phyloP scores from a whole-genome alignment of 2,888 invertebrate species.

The Zelleria hepariella region DNA sequence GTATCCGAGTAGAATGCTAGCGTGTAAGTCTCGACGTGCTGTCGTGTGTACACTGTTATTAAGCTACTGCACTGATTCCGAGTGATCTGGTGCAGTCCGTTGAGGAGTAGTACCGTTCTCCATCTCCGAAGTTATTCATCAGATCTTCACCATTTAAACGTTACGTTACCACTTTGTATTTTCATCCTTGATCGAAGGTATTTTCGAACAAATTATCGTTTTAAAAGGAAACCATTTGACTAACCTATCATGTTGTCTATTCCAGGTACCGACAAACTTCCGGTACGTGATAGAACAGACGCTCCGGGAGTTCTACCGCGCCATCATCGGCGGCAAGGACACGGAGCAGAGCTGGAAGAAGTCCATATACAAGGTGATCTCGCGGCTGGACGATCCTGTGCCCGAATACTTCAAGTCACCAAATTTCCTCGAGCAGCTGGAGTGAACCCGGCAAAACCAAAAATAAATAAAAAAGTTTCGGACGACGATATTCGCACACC shows the following conservation, averaged over 20 bases:
- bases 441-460: conserved; percentile 72
- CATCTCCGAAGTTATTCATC: too few relatives aligned
- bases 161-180: too few relatives aligned
- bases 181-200: too few relatives aligned
- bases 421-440: conserved; percentile 98
- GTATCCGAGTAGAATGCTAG: too few relatives aligned
- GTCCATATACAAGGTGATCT: conserved; percentile 99
- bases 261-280: conserved; percentile 97
- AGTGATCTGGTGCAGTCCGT: too few relatives aligned
- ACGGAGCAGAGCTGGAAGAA: conserved; percentile 99
- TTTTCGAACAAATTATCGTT: too few relatives aligned
- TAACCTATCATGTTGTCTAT: conserved; percentile 11
- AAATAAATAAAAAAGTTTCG: conserved; percentile 20
- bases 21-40: too few relatives aligned
- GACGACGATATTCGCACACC: conserved; percentile 55
- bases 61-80: too few relatives aligned
- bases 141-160: too few relatives aligned
- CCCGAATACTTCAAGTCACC: conserved; percentile 99
- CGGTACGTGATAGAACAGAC: conserved; percentile 98
- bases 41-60: too few relatives aligned
- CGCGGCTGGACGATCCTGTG: conserved; percentile 97
- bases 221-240: too few relatives aligned
- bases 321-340: conserved; percentile 97
- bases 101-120: too few relatives aligned
- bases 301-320: conserved; percentile 98